phyloP scores from a whole-genome alignment of 2,113 vertebrate species.

The Pseudopodoces humilis region DNA sequence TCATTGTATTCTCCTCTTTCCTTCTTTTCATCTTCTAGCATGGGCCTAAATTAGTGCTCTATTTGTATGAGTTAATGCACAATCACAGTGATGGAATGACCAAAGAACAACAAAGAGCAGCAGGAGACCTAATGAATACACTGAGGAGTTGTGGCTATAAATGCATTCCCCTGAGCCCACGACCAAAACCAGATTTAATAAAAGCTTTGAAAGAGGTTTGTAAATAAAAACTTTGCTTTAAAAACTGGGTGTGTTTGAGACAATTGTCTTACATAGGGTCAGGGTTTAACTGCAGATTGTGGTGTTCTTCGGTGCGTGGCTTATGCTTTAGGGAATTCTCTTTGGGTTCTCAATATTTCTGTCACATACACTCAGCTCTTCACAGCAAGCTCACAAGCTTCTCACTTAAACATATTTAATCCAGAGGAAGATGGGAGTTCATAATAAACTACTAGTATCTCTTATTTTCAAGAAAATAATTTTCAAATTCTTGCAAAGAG shows the following conservation, averaged over 20 bases:
- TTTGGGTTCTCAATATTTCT: neutral
- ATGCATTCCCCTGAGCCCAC: constrained; percentile 81
- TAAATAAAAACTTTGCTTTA: neutral
- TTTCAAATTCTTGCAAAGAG: neutral
- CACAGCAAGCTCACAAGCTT: neutral
- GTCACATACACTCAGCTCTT: neutral
- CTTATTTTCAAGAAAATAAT: neutral
- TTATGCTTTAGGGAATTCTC: neutral
- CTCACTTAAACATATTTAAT: neutral
- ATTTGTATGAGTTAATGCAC: constrained; percentile 90
- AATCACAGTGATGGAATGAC: constrained; percentile 84
- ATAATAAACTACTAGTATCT: neutral
- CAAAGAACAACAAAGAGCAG: constrained; percentile 81
- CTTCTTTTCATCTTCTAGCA: constrained; percentile 77
- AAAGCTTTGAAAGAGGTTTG: constrained; percentile 89
- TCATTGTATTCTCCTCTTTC: neutral
- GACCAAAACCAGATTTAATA: constrained; percentile 85
- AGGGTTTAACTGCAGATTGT: neutral
- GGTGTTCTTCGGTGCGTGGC: neutral
- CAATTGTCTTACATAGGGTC: neutral
- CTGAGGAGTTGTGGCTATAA: constrained; percentile 89
- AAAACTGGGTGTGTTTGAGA: neutral
- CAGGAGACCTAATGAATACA: constrained; percentile 83
- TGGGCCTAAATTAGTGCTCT: constrained; percentile 90
- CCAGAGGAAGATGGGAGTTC: neutral